A percentile compares a stretch with the other conserved stretches of the same genome.
Conservation (phyloP, 2,113 vertebrate genomes). For the Falco punctatus region DNA sequence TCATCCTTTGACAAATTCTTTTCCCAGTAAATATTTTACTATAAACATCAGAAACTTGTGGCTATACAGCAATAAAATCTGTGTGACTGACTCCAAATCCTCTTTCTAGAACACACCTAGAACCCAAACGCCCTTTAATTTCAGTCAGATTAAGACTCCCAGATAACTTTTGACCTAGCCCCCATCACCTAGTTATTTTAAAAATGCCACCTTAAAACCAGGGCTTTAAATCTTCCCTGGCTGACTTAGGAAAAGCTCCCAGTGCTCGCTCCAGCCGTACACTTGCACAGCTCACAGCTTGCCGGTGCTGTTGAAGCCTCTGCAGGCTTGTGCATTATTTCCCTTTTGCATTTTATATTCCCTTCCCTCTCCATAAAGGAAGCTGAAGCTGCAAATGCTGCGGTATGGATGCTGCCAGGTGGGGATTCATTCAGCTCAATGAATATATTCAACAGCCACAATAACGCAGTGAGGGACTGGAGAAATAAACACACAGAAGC, state of each 20-base stretch:
- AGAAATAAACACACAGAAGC: not conserved
- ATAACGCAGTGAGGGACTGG: not conserved
- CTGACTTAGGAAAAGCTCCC: not conserved
- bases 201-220: not conserved
- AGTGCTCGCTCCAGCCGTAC: not conserved
- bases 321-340: not conserved
- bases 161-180: not conserved
- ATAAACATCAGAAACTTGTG: not conserved
- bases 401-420: slow-evolving; percentile 24
- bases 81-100: not conserved
- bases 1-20: not conserved
- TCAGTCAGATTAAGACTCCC: not conserved
- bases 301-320: not conserved
- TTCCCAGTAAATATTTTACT: not conserved
- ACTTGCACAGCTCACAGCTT: not conserved
- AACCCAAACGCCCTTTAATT: not conserved
- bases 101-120: not conserved
- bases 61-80: not conserved
- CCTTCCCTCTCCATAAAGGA: slow-evolving; percentile 38
- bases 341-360: slow-evolving; percentile 16
- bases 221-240: not conserved
- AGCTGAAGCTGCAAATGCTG: slow-evolving; percentile 29
- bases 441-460: slow-evolving; percentile 43
- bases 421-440: slow-evolving; percentile 40
- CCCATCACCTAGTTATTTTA: not conserved